Percentiles rank a stretch among this genome's conserved stretches.
Evolutionary conservation across 2,797 vertebrate genomes (phyloP).

Genomic region (Centroberyx gerrardi): DNA sequence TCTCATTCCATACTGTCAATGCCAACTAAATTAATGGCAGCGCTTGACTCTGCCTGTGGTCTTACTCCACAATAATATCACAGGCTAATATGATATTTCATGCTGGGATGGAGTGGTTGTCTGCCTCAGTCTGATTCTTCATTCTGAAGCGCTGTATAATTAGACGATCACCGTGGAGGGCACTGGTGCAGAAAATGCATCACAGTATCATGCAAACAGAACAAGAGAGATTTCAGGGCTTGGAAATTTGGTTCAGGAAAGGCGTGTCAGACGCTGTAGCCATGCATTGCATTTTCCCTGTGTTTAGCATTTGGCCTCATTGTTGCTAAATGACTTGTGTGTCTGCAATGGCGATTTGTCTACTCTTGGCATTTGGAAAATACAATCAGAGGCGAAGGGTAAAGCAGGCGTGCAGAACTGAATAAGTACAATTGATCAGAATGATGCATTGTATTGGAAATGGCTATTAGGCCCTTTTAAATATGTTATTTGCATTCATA

Average conservation of each 20-base stretch:
- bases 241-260: constrained; percentile 31
- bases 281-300: constrained; percentile 40
- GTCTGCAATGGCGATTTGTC: constrained; percentile 68
- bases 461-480: constrained; percentile 78
- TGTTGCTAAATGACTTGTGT: constrained; percentile 77
- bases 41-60: constrained; percentile 55
- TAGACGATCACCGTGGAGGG: constrained; percentile 49
- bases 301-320: constrained; percentile 78
- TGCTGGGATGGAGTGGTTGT: constrained; percentile 43
- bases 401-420: constrained; percentile 74
- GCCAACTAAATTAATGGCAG: constrained; percentile 58
- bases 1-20: constrained; percentile 52
- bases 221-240: constrained; percentile 34
- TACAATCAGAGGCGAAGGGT: constrained; percentile 79
- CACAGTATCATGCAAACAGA: constrained; percentile 27
- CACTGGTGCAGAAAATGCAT: constrained; percentile 48
- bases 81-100: constrained; percentile 53
- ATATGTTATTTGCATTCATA: constrained; percentile 80
- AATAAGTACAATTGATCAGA: constrained; percentile 83
- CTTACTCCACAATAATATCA: constrained; percentile 53
- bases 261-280: constrained; percentile 20
- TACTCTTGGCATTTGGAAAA: constrained; percentile 83
- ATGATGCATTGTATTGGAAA: constrained; percentile 78
- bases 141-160: constrained; percentile 58
- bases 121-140: constrained; percentile 37